Percentiles rank a stretch among this genome's conserved stretches.
phyloP scores from a whole-genome alignment of 2,888 invertebrate genomes.

The Acanthococcus lagerstroemiae region DNA sequence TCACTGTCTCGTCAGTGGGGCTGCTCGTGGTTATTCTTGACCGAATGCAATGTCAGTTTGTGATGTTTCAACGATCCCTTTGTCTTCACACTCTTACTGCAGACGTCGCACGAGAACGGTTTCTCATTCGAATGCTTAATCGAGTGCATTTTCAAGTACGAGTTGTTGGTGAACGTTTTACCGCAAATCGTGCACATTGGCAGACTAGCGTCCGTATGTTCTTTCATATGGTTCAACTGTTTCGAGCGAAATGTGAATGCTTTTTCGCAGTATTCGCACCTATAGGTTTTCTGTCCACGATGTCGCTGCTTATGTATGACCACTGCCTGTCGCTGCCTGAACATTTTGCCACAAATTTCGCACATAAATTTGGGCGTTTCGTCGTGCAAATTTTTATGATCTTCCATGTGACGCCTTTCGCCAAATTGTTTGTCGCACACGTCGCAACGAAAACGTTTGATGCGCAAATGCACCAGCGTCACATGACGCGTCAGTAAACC shows the following conservation, averaged over 20 bases:
- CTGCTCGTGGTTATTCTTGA: no score
- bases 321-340: slow-evolving; percentile 1
- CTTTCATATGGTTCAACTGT: slow-evolving; percentile 1
- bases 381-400: neutral
- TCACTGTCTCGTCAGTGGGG: no score
- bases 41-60: neutral
- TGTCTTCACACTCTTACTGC: neutral
- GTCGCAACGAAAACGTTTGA: neutral
- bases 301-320: slow-evolving; percentile 1
- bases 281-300: neutral
- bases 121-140: neutral
- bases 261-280: neutral
- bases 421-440: neutral
- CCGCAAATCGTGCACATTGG: neutral
- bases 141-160: neutral
- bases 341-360: slow-evolving; percentile 9
- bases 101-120: neutral
- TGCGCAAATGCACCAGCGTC: neutral
- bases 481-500: neutral
- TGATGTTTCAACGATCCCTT: neutral
- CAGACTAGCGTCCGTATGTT: neutral
- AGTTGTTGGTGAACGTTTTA: neutral
- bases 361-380: neutral
- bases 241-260: neutral
- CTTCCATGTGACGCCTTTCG: neutral